Evolutionary conservation across 2,797 vertebrate genomes (phyloP).

Genomic region (Labeo calbasu): DNA sequence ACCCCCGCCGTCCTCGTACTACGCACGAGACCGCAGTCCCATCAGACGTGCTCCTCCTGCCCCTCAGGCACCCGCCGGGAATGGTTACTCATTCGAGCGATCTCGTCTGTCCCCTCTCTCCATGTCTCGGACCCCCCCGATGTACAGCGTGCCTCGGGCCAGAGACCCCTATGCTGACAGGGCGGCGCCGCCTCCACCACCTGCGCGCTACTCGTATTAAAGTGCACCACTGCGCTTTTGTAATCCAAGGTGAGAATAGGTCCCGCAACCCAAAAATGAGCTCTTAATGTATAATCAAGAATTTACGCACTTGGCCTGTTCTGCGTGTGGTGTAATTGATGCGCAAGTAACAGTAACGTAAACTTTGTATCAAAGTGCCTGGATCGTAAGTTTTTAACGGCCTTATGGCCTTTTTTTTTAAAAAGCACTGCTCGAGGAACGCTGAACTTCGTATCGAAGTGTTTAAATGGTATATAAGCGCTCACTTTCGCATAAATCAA

Average conservation of each 20-base stretch:
- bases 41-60: slow-evolving; percentile 81
- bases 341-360: slow-evolving; percentile 9
- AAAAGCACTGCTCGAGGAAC: neutral
- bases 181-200: slow-evolving; percentile 75
- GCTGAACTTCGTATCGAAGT: slow-evolving; percentile 42
- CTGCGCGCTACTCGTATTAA: slow-evolving; percentile 83
- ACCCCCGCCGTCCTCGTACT: slow-evolving; percentile 84
- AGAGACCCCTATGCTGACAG: slow-evolving; percentile 88
- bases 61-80: slow-evolving; percentile 77
- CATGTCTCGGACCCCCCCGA: slow-evolving; percentile 80
- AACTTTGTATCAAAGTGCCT: slow-evolving; percentile 42
- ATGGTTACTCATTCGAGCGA: slow-evolving; percentile 91
- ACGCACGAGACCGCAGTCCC: slow-evolving; percentile 90
- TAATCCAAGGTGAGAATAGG: slow-evolving; percentile 80
- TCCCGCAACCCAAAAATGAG: neutral
- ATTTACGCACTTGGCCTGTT: neutral
- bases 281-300: neutral
- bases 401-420: slow-evolving; percentile 2
- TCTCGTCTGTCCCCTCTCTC: slow-evolving; percentile 87
- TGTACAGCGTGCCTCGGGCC: slow-evolving; percentile 88
- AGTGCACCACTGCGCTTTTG: slow-evolving; percentile 63
- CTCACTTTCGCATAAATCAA: slow-evolving; percentile 28
- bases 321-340: slow-evolving; percentile 32
- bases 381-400: slow-evolving; percentile 1
- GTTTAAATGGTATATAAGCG: neutral